Conservation (phyloP, 2,888 invertebrate genomes). For the Trichacis sp. region DNA sequence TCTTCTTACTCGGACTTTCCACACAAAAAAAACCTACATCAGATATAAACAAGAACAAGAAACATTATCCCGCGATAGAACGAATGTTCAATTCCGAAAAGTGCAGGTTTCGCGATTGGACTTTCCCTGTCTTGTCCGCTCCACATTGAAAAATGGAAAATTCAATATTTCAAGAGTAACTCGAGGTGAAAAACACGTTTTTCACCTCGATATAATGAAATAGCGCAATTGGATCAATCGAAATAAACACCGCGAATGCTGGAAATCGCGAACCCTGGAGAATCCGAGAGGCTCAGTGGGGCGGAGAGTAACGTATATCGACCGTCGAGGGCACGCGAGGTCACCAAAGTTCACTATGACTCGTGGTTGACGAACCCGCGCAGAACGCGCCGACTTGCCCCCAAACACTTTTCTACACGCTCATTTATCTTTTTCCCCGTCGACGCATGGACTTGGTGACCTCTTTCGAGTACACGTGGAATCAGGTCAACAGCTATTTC, state of each 20-base stretch:
- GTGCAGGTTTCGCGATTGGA: too few relatives aligned
- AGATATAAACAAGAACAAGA: too few relatives aligned
- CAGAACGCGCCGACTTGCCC: constrained; percentile 8
- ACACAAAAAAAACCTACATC: background rate
- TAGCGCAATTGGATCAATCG: constrained; percentile 22
- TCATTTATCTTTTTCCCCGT: background rate
- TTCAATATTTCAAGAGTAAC: too few relatives aligned
- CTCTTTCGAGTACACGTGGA: background rate
- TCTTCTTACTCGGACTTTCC: too few relatives aligned
- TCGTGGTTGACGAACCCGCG: constrained; percentile 55
- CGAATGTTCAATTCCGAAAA: too few relatives aligned
- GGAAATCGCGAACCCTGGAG: constrained; percentile 15
- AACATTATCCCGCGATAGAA: too few relatives aligned
- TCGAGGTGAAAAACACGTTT: too few relatives aligned
- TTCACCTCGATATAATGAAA: background rate
- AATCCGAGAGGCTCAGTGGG: constrained; percentile 39
- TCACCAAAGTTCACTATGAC: constrained; percentile 65
- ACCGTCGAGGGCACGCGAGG: constrained; percentile 64
- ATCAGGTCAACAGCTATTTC: constrained; percentile 2
- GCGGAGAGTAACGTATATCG: constrained; percentile 63
- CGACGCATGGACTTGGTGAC: constrained; percentile 6
- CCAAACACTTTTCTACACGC: constrained; percentile 6
- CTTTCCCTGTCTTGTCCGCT: too few relatives aligned
- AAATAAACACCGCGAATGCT: constrained; percentile 32
- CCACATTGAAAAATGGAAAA: too few relatives aligned